Conservation (phyloP, 2,113 vertebrate genomes). For the Zosterops pallidus region DNA sequence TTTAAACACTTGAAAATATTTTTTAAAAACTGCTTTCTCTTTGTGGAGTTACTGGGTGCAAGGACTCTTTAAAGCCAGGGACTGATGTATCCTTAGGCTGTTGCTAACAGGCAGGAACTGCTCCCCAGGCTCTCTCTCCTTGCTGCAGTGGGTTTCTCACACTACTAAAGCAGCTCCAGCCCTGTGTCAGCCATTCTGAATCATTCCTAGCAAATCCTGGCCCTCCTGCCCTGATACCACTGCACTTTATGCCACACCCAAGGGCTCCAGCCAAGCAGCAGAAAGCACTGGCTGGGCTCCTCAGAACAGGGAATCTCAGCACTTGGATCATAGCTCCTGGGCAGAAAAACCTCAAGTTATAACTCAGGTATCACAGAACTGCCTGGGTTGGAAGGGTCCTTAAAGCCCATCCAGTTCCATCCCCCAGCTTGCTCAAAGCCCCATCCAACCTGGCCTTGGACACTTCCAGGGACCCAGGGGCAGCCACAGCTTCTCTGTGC, state of each 20-base stretch:
- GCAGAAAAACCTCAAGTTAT: neutral
- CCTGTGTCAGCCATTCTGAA: neutral
- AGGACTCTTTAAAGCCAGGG: neutral
- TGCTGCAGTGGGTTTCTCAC: neutral
- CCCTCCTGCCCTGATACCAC: neutral
- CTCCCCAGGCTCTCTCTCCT: neutral
- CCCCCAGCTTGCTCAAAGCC: rapidly evolving
- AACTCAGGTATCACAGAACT: neutral
- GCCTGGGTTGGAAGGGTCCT: neutral
- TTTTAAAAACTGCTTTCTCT: neutral
- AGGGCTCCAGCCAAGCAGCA: neutral
- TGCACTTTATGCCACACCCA: neutral
- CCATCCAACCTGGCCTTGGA: neutral
- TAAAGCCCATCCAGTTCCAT: neutral
- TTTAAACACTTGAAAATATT: neutral
- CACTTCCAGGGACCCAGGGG: neutral
- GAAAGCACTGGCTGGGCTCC: neutral
- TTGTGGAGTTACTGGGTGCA: neutral
- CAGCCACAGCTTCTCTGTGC: neutral
- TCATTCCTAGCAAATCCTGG: neutral
- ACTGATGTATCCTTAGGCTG: neutral
- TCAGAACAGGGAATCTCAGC: neutral
- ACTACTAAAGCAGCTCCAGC: neutral
- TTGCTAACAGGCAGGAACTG: neutral
- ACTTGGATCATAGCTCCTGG: neutral